A percentile compares a stretch with the other conserved stretches of the same genome.
Conservation (phyloP, 2,113 vertebrate species). For the Sebastes fasciatus region DNA sequence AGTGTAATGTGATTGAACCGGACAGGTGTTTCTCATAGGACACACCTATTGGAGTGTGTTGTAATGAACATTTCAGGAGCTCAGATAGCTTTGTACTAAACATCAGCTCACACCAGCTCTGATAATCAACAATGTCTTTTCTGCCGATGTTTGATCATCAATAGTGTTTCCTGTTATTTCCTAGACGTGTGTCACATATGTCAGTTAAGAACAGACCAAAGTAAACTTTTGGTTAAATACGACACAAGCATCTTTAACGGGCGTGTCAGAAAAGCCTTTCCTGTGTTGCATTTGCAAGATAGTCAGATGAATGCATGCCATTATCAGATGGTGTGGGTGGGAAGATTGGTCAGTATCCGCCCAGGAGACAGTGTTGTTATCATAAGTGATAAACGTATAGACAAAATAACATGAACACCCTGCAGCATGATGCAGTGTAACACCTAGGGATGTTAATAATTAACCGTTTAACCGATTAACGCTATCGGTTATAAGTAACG, state of each 20-base stretch:
- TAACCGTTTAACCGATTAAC: no score
- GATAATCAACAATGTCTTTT: background rate
- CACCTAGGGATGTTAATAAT: background rate
- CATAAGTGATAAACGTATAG: background rate
- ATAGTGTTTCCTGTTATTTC: background rate
- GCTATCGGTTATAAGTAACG: no score
- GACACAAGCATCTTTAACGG: background rate
- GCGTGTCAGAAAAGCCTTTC: background rate
- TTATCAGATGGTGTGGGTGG: slow-evolving; percentile 32
- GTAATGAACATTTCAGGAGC: slow-evolving; percentile 7
- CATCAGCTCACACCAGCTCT: background rate
- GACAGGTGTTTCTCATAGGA: slow-evolving; percentile 47
- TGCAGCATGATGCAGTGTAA: slow-evolving; percentile 12
- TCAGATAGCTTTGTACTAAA: background rate
- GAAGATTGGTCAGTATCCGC: slow-evolving; percentile 18
- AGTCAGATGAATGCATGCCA: slow-evolving; percentile 2
- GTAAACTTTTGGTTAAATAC: background rate
- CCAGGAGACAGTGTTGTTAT: background rate
- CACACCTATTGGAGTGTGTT: slow-evolving; percentile 46
- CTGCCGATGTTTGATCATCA: background rate
- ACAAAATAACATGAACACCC: background rate
- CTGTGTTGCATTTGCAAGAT: slow-evolving; percentile 23
- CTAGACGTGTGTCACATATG: background rate
- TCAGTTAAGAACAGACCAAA: background rate
- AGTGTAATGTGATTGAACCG: slow-evolving; percentile 33